Conservation (phyloP, 2,113 vertebrate genomes). For the Oxyura jamaicensis region DNA sequence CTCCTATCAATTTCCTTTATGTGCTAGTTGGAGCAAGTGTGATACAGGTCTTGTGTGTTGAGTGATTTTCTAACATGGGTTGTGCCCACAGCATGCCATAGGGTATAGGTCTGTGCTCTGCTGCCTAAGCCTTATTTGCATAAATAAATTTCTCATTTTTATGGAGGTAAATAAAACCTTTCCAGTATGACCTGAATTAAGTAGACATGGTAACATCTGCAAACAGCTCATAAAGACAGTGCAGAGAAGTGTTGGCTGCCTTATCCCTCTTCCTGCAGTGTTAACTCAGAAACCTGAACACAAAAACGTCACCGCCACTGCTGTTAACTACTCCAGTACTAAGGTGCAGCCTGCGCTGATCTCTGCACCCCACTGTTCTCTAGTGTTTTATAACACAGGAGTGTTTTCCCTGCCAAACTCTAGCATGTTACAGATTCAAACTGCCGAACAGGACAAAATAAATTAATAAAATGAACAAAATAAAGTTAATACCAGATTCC, state of each 20-base stretch:
- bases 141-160: neutral
- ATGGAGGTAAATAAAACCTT: neutral
- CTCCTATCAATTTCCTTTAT: rapidly evolving
- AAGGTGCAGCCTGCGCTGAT: neutral
- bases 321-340: neutral
- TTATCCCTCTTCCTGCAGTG: neutral
- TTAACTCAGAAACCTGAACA: neutral
- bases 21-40: neutral
- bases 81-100: neutral
- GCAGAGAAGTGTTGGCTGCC: neutral
- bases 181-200: rapidly evolving
- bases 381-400: neutral
- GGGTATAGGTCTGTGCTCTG: neutral
- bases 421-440: neutral
- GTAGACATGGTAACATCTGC: neutral
- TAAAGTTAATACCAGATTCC: neutral
- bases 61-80: rapidly evolving
- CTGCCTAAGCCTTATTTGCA: neutral
- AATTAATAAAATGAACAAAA: neutral
- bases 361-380: neutral
- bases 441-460: neutral
- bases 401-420: neutral
- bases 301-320: neutral
- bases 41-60: rapidly evolving
- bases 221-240: neutral